Evolutionary conservation across 2,888 invertebrate species (phyloP).

Genomic region (Petrolisthes manimaculis): DNA sequence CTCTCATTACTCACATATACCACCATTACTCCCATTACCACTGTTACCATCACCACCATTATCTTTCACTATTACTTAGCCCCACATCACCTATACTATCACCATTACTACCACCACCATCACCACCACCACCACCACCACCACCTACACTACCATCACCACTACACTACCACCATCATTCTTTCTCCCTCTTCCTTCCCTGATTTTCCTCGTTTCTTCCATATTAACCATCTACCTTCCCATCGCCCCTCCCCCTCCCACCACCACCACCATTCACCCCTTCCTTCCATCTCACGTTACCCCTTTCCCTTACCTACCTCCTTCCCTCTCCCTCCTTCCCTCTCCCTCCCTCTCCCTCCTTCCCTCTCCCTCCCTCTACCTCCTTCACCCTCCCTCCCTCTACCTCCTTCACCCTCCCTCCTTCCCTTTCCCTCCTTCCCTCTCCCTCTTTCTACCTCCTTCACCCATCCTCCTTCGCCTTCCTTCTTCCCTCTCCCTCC

Average conservation of each 20-base stretch:
- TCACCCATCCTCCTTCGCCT: background rate
- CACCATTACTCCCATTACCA: background rate
- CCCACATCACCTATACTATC: background rate
- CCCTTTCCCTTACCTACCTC: background rate
- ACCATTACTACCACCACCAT: background rate
- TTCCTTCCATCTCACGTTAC: background rate
- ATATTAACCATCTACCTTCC: background rate
- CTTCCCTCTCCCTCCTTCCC: background rate
- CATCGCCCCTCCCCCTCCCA: background rate
- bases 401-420: background rate
- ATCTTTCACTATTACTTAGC: background rate
- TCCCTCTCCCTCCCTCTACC: background rate
- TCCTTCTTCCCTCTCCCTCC: background rate
- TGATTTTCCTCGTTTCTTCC: background rate
- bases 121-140: background rate
- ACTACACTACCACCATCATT: background rate
- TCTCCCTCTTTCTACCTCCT: background rate
- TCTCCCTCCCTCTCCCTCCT: constrained; percentile 4
- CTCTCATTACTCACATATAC: no score
- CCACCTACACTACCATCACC: no score
- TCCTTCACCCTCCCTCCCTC: background rate
- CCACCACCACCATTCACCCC: background rate
- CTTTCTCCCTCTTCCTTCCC: background rate
- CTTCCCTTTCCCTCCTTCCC: background rate
- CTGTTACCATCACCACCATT: background rate